Conservation (phyloP, 2,797 vertebrate species). For the Pyrocephalus nanus region DNA sequence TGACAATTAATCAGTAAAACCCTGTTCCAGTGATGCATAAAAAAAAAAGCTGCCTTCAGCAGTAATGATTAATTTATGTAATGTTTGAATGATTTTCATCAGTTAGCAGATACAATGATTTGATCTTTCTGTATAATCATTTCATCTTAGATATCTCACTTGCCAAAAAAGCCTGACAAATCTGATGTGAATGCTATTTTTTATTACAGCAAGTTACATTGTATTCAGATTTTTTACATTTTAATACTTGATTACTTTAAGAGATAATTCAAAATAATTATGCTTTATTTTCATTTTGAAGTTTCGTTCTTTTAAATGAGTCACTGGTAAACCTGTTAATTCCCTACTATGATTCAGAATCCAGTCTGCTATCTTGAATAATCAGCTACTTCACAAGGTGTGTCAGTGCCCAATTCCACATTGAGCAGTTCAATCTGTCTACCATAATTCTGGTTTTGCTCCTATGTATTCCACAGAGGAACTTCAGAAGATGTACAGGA, state of each 20-base stretch:
- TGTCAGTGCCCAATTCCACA: accelerated
- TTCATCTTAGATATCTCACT: background rate
- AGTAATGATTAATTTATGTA: conserved; percentile 53
- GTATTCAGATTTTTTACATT: background rate
- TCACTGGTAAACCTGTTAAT: background rate
- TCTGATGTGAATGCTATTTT: background rate
- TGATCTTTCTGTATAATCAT: conserved; percentile 42
- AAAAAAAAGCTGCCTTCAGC: background rate
- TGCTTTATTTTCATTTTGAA: background rate
- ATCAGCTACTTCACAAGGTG: background rate
- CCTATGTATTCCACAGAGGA: background rate
- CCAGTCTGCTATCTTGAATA: background rate
- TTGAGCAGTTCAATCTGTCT: background rate
- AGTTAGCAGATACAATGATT: conserved; percentile 31
- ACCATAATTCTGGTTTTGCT: background rate
- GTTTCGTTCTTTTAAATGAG: background rate
- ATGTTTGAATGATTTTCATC: conserved; percentile 39
- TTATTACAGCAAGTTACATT: background rate
- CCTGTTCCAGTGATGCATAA: background rate
- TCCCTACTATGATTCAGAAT: background rate
- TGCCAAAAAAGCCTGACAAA: conserved; percentile 1
- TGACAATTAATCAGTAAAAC: conserved; percentile 41
- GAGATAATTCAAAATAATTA: background rate
- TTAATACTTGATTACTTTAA: background rate
- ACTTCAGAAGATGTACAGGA: background rate